Percentiles rank a stretch among this genome's conserved stretches.
phyloP scores from a whole-genome alignment of 2,888 invertebrate species.

The Dorcus hopei region DNA sequence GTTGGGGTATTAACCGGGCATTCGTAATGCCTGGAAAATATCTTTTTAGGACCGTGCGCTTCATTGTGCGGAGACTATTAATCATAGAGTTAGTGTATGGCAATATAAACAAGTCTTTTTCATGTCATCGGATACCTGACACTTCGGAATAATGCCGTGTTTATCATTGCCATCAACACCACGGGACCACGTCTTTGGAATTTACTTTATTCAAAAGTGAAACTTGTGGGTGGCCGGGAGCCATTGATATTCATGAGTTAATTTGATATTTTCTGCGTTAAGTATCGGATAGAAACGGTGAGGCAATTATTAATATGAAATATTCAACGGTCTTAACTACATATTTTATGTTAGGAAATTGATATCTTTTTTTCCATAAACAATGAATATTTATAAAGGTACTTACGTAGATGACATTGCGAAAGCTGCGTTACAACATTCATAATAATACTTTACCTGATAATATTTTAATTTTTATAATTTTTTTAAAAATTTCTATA shows the following conservation, averaged over 20 bases:
- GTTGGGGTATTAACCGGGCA: slow-evolving; percentile 38
- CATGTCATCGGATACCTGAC: slow-evolving; percentile 54
- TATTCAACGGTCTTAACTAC: no score
- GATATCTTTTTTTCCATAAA: no score
- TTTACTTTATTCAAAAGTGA: slow-evolving; percentile 25
- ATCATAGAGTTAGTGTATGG: slow-evolving; percentile 47
- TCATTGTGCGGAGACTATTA: slow-evolving; percentile 46
- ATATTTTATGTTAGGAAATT: no score
- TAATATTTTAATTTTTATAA: no score
- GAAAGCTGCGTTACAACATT: no score
- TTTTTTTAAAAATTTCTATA: no score
- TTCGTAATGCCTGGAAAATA: slow-evolving; percentile 39
- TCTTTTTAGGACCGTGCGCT: slow-evolving; percentile 35
- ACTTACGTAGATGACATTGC: no score
- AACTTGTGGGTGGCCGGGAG: slow-evolving; percentile 40
- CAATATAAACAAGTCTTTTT: slow-evolving; percentile 54
- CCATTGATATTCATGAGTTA: slow-evolving; percentile 20
- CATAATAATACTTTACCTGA: no score
- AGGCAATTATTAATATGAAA: no score
- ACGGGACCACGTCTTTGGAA: slow-evolving; percentile 40
- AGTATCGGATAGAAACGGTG: no score
- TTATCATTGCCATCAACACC: slow-evolving; percentile 53
- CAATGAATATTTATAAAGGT: no score
- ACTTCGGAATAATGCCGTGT: slow-evolving; percentile 49
- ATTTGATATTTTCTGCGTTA: slow-evolving; percentile 11